A percentile compares a stretch with the other conserved stretches of the same genome.
phyloP scores from a whole-genome alignment of 2,113 vertebrate species.

The Tachysurus vachellii region DNA sequence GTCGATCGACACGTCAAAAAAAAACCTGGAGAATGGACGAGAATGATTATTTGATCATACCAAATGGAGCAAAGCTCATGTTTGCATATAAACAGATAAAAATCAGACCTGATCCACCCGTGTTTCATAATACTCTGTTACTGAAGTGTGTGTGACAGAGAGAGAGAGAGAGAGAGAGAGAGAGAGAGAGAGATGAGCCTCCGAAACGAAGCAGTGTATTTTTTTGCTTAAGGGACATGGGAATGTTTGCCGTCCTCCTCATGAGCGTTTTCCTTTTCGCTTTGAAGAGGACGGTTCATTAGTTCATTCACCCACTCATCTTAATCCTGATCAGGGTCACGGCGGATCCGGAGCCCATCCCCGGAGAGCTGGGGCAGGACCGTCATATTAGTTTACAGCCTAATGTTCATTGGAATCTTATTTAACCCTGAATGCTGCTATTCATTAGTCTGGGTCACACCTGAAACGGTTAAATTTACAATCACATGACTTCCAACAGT shows the following conservation, averaged over 20 bases:
- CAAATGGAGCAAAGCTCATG: constrained; percentile 31
- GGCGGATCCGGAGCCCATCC: neutral
- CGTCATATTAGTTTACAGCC: neutral
- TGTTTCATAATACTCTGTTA: constrained; percentile 26
- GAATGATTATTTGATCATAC: neutral
- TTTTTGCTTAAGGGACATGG: neutral
- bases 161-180: neutral
- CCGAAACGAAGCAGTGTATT: constrained; percentile 2
- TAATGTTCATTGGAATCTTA: neutral
- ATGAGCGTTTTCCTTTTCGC: neutral
- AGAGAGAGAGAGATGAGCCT: neutral
- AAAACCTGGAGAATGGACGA: neutral
- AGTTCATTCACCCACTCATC: neutral
- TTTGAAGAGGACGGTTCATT: neutral
- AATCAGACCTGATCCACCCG: constrained; percentile 20
- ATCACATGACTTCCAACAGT: neutral
- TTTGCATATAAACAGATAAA: constrained; percentile 40
- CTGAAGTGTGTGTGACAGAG: neutral
- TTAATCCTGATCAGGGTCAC: neutral
- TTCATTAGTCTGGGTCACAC: neutral
- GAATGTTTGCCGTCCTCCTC: constrained; percentile 7
- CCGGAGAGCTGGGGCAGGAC: neutral
- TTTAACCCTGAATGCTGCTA: neutral
- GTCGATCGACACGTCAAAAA: neutral
- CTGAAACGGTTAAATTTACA: neutral